These are phyloP conservation scores for Archaeoteleia sp. DNA, from an alignment of 2,888 invertebrate species.

Conservation along the genomic window DNA sequence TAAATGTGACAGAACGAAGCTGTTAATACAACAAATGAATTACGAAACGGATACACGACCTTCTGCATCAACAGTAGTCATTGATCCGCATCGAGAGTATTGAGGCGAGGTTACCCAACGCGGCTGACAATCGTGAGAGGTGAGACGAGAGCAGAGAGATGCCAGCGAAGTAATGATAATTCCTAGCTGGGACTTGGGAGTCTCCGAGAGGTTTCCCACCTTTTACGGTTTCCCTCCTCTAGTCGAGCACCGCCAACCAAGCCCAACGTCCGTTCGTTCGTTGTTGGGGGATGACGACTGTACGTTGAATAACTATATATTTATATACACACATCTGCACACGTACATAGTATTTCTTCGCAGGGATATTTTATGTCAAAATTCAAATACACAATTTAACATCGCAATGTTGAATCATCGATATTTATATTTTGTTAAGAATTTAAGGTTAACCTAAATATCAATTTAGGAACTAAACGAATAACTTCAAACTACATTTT, in stretches of 20 bases:
- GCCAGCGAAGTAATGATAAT: conserved; percentile 70
- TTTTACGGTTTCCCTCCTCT: conserved; percentile 74
- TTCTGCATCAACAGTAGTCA: not conserved
- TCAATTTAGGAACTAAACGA: too few species aligned
- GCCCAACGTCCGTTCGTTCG: conserved; percentile 37
- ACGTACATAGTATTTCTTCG: not conserved
- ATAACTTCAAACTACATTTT: too few species aligned
- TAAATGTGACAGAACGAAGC: too few species aligned
- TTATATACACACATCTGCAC: conserved; percentile 21
- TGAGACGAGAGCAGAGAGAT: conserved; percentile 64
- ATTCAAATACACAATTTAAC: too few species aligned
- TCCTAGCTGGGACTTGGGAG: conserved; percentile 70
- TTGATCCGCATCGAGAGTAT: conserved; percentile 21
- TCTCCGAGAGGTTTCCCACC: conserved; percentile 74
- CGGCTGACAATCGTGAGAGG: conserved; percentile 28
- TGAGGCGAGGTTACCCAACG: conserved; percentile 29
- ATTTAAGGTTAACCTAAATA: too few species aligned
- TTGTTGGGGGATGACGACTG: conserved; percentile 44
- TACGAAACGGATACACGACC: too few species aligned
- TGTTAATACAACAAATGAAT: too few species aligned
- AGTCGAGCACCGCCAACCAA: conserved; percentile 46
- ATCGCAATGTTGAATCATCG: too few species aligned
- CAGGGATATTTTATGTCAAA: too few species aligned
- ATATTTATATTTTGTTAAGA: too few species aligned
- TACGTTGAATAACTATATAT: conserved; percentile 20